Evolutionary conservation across 2,113 vertebrate genomes (phyloP), one percentile per base, ranked within the genome.

Genomic region (Pteruthius melanotis): DNA sequence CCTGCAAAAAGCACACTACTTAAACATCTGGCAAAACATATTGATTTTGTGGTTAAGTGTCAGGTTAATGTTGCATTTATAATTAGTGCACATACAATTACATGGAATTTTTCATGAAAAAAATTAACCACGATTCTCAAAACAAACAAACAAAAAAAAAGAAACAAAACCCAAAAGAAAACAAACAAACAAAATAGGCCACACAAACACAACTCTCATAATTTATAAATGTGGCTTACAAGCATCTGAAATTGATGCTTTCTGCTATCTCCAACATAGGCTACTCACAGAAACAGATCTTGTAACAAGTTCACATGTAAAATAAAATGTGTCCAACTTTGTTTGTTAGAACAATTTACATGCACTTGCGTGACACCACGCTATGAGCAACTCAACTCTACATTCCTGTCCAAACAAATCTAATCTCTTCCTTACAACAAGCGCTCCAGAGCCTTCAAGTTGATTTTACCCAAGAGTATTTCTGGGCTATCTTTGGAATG

Each of bases 331-430:
- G 40, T 71, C 60, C 68, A 75, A 49, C 68, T 87, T 83, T 60
- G 24, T 91, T 92, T 89, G 78, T 88, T 96, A 90, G 53, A 92
- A 42, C 37, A 71, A 94, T 90, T 90, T 92, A 57, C 49, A 69
- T 68, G 69, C 83, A 75, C 64, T 96, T 84, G 70, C 13, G 4
- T 95, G 94, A 96, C 94, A 97, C 87, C 89, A 95, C 0, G 0
- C 76, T 78, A 83, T 2, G 61, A 92, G 60, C 49, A 64, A 83
- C 85, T 86, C 83, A 89, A 50, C 60, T 81, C 65, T 37, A 70
- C 86, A 79, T 89, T 89, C 88, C 89, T 96, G 92, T 96, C 88
- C 57, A 96, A 97, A 89, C 88, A 94, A 96, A 96, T 94, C 94
- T 96, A 94, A 96, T 96, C 93, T 96, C 90, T 87, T 91, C 69